A percentile compares a stretch with the other conserved stretches of the same genome.
Evolutionary conservation across 2,888 invertebrate genomes (phyloP).

Genomic region (Xanthostigma xanthostigma): DNA sequence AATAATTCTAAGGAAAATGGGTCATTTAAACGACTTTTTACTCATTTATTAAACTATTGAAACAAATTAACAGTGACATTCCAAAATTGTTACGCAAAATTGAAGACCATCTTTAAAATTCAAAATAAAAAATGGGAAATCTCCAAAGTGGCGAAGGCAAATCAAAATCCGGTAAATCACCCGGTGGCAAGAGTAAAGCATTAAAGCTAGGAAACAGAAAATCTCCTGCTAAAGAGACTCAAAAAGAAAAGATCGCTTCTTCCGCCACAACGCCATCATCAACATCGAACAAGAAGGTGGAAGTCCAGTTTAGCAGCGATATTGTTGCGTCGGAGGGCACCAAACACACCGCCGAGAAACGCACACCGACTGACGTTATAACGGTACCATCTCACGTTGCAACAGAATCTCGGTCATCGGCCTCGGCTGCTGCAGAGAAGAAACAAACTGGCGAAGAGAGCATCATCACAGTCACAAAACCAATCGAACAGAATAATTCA

Average conservation of each 20-base stretch:
- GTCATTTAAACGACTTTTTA: no score
- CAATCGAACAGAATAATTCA: not conserved
- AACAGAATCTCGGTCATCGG: constrained; percentile 7
- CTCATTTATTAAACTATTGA: not conserved
- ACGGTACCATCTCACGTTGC: constrained; percentile 9
- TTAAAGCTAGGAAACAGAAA: constrained; percentile 34
- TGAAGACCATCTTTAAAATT: not conserved
- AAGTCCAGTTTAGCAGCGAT: constrained; percentile 20
- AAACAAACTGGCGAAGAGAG: constrained; percentile 6
- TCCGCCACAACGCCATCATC: no score
- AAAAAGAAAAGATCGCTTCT: constrained; percentile 4
- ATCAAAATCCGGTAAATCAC: constrained; percentile 36
- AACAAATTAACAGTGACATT: not conserved
- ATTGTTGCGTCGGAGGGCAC: constrained; percentile 9
- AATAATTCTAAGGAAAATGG: no score
- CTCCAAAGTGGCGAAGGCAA: constrained; percentile 35
- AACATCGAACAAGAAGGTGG: constrained; percentile 19
- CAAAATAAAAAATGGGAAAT: constrained; percentile 33
- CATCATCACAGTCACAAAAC: constrained; percentile 6
- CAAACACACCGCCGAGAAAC: constrained; percentile 1
- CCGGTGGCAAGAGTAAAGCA: constrained; percentile 39
- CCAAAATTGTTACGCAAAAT: not conserved
- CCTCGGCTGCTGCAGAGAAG: constrained; percentile 11
- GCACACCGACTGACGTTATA: constrained; percentile 11
- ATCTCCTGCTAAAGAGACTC: constrained; percentile 25